phyloP scores from a whole-genome alignment of 2,113 vertebrate genomes.

The Myodes glareolus region DNA sequence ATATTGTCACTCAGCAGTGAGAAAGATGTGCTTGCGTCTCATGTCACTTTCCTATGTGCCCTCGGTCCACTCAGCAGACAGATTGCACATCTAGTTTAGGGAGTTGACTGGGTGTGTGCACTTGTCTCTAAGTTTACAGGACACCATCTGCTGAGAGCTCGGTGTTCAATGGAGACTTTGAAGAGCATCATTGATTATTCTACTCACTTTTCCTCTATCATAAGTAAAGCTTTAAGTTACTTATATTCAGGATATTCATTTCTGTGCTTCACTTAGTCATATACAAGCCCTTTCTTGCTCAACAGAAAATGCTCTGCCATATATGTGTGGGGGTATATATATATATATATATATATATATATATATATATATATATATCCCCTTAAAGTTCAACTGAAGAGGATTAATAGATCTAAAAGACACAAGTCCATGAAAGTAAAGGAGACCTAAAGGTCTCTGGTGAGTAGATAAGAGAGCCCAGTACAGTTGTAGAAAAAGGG shows the following conservation, averaged over 20 bases:
- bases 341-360: too few relatives aligned
- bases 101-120: neutral
- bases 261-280: neutral
- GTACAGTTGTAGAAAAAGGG: neutral
- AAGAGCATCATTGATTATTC: neutral
- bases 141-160: neutral
- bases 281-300: neutral
- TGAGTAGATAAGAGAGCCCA: neutral
- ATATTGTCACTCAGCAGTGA: neutral
- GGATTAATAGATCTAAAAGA: neutral
- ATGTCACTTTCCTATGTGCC: neutral
- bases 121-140: neutral
- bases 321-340: neutral
- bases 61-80: neutral
- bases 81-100: neutral
- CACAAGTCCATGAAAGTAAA: conserved; percentile 3
- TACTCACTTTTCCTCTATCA: neutral
- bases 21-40: neutral
- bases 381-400: neutral
- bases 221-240: neutral
- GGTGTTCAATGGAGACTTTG: neutral
- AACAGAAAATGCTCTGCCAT: neutral
- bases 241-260: neutral
- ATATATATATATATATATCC: neutral
- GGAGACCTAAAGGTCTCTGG: neutral